phyloP scores from a whole-genome alignment of 2,888 invertebrate genomes.

The Dinocampus coccinellae region DNA sequence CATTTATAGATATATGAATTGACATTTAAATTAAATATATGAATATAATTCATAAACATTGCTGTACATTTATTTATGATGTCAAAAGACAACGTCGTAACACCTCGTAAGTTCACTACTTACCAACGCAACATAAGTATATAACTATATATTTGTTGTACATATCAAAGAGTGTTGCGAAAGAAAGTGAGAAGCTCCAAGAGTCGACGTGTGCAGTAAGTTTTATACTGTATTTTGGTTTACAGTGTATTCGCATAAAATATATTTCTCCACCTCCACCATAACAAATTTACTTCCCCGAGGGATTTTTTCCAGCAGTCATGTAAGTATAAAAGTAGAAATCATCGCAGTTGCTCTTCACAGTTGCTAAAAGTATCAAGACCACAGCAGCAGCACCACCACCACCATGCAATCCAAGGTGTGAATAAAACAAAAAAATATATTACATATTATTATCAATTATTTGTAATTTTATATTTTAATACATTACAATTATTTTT shows the following conservation, averaged over 20 bases:
- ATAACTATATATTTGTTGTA: not conserved
- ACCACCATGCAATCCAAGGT: conserved; percentile 65
- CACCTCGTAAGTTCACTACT: conserved; percentile 9
- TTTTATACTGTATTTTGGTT: conserved; percentile 6
- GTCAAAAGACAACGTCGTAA: not conserved
- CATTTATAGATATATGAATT: not conserved
- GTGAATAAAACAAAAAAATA: conserved; percentile 24
- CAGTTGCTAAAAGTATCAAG: conserved; percentile 58
- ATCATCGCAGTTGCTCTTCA: conserved; percentile 56
- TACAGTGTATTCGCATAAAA: conserved; percentile 6
- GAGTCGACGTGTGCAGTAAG: not conserved
- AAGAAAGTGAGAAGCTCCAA: conserved; percentile 39
- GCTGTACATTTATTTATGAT: not conserved
- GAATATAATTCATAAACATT: not conserved
- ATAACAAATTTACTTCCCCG: conserved; percentile 20
- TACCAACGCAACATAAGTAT: not conserved
- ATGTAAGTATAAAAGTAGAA: conserved; percentile 59
- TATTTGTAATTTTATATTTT: no score
- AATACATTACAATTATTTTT: no score
- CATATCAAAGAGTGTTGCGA: conserved; percentile 37
- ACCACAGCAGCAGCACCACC: no score
- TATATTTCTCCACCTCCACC: conserved; percentile 34
- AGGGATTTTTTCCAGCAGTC: conserved; percentile 50
- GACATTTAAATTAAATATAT: not conserved
- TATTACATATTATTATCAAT: no score